Percentiles rank a stretch among this genome's conserved stretches.
phyloP scores from a whole-genome alignment of 2,797 vertebrate genomes.

The Macropodus opercularis region DNA sequence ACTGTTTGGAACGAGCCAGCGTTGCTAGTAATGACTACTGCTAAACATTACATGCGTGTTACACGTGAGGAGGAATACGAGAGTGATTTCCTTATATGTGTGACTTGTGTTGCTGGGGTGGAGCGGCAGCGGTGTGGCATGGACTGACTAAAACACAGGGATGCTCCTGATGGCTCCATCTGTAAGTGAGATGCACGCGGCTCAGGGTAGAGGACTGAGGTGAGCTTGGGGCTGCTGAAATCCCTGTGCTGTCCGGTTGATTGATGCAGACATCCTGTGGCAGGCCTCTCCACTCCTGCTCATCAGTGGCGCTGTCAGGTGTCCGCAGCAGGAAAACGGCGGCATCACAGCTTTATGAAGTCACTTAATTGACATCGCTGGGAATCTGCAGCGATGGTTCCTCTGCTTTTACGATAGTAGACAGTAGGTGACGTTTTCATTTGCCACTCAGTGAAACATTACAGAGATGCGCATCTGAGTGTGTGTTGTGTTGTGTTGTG shows the following conservation, averaged over 20 bases:
- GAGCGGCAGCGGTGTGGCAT: conserved; percentile 14
- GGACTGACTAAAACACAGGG: conserved; percentile 3
- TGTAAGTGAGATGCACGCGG: conserved; percentile 68
- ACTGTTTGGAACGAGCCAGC: conserved; percentile 72
- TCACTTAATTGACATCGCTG: neutral
- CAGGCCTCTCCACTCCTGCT: conserved; percentile 48
- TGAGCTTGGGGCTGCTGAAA: conserved; percentile 55
- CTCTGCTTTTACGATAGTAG: neutral
- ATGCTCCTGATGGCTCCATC: conserved; percentile 57
- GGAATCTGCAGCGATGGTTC: neutral
- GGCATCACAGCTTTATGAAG: conserved; percentile 21
- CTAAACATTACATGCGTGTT: conserved; percentile 10
- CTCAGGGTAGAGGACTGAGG: conserved; percentile 47
- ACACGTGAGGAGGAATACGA: conserved; percentile 37
- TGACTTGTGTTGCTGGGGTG: conserved; percentile 1
- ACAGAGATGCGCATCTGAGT: no score
- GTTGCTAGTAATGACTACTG: conserved; percentile 57
- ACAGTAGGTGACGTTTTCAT: neutral
- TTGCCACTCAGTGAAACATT: neutral
- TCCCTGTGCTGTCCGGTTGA: conserved; percentile 70
- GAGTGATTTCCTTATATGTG: conserved; percentile 41
- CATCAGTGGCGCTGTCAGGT: conserved; percentile 65
- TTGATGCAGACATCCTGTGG: conserved; percentile 72
- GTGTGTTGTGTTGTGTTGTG: no score
- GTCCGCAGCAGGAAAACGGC: conserved; percentile 15